Base-by-base conservation (phyloP, 2,797 vertebrate species). In the Hipposideros larvatus region DNA sequence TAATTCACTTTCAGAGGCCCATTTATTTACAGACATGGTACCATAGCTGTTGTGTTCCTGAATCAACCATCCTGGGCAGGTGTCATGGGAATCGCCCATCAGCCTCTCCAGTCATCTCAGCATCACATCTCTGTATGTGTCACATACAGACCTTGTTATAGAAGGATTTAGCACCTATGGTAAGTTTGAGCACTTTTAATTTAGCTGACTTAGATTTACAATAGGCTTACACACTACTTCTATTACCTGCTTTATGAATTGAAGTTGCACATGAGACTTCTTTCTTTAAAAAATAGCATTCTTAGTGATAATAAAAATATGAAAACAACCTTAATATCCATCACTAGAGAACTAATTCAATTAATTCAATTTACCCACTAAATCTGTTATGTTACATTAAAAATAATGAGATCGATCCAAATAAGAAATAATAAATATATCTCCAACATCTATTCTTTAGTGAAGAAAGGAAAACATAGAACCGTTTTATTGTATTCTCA, bases 291-390 rank as follows among this genome's bases (percentile, higher is more conserved):
- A 43, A 89, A 77, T 43, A 92, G 10, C 9, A 57, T 94, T 85
- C 59, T 89, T 87, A 48, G 2, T 34, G 22, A 61, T 61, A 87
- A 26, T 34, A 55, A 87, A 88, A 90, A 77, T 73, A 43, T 61
- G 22, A 66, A 86, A 70, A 91, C 0, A 55, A 22, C 3, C 2
- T 73, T 85, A 94, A 37, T 63, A 46, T 43, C 57, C 57, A 86
- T 65, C 31, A 82, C 43, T n/a, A 93, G 11, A 75, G 26, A 94
- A 86, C 18, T 70, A 93, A 78, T 91, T 80, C 70, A 78, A 75
- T 84, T 89, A 93, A 94, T 87, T 95, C n/a, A 0, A 53, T 48
- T 89, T 84, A 71, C 41, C 7, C n/a, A 80, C 34, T 66, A 83
- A 96, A 41, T 66, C n/a, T 68, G 55, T 51, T 61, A 70, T 88